phyloP scores from a whole-genome alignment of 2,888 invertebrate genomes.

The Deladenus siricidicola region DNA sequence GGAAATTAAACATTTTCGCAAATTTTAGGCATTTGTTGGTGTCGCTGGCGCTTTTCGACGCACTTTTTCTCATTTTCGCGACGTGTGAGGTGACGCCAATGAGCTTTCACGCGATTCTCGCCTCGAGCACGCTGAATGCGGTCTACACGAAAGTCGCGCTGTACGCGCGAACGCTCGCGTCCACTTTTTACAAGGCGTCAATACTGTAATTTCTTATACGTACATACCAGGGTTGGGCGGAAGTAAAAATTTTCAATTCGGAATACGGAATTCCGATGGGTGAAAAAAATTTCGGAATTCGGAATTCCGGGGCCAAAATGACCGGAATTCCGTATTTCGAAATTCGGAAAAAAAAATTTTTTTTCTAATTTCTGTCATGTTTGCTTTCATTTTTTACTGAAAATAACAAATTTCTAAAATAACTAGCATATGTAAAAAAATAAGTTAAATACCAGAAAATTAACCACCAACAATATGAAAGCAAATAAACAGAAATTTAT shows the following conservation, averaged over 20 bases:
- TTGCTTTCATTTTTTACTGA: no score
- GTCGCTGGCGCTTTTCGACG: constrained; percentile 49
- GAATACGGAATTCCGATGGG: not conserved
- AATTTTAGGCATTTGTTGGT: constrained; percentile 45
- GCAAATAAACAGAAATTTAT: no score
- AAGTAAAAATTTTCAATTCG: not conserved
- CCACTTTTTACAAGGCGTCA: constrained; percentile 51
- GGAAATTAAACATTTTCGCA: not conserved
- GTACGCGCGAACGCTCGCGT: constrained; percentile 49
- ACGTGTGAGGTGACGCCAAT: constrained; percentile 44
- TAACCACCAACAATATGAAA: no score
- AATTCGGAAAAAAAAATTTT: not conserved
- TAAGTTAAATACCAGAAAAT: no score
- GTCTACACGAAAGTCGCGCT: constrained; percentile 38
- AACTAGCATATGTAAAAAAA: no score
- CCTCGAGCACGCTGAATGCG: constrained; percentile 33
- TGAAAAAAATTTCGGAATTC: not conserved
- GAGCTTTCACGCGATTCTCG: constrained; percentile 36
- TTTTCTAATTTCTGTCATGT: no score
- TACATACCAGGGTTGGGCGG: no score
- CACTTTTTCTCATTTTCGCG: constrained; percentile 50
- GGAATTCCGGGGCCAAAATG: not conserved
- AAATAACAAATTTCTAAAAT: no score
- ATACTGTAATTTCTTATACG: no score
- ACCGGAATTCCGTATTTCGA: not conserved